These are phyloP conservation scores for Nebria ingens DNA, from an alignment of 1,140 invertebrate genomes.

Conservation along the genomic window DNA sequence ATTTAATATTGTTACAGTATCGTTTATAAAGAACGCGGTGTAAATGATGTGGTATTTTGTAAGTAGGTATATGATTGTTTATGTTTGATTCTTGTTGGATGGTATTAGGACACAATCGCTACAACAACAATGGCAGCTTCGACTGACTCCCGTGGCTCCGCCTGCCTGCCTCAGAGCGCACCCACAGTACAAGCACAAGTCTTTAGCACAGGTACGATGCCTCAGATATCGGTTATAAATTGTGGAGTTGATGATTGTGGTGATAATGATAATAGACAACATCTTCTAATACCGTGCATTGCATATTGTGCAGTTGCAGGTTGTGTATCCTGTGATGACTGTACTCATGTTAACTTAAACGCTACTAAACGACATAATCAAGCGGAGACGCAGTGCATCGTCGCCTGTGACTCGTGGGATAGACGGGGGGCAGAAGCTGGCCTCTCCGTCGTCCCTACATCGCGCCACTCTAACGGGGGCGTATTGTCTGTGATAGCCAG, in stretches of 20 bases:
- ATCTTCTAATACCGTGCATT: too few relatives aligned
- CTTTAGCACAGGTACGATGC: constrained; percentile 23
- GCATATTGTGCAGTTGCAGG: constrained; percentile 3
- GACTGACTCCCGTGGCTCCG: constrained; percentile 13
- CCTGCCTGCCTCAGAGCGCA: constrained; percentile 25
- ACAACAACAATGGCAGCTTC: constrained; percentile 12
- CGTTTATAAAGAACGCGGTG: too few relatives aligned
- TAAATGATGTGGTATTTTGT: neutral
- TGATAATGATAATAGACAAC: neutral
- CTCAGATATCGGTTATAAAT: neutral
- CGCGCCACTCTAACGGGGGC: constrained; percentile 26
- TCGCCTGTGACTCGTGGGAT: constrained; percentile 11
- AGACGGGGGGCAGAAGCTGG: constrained; percentile 37
- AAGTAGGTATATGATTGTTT: neutral
- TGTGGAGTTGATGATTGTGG: neutral
- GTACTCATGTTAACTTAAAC: constrained; percentile 12
- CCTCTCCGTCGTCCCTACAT: constrained; percentile 28
- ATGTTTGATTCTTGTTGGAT: neutral
- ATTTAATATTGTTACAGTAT: too few relatives aligned
- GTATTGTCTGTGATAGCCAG: constrained; percentile 63
- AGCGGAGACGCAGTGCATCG: constrained; percentile 13
- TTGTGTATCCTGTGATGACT: constrained; percentile 13
- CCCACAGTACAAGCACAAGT: constrained; percentile 33
- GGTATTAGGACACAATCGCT: constrained; percentile 13
- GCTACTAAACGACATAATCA: constrained; percentile 10